Percentiles rank a stretch among this genome's conserved stretches.
phyloP scores from a whole-genome alignment of 2,888 invertebrate genomes.

The Subacronicta megacephala region DNA sequence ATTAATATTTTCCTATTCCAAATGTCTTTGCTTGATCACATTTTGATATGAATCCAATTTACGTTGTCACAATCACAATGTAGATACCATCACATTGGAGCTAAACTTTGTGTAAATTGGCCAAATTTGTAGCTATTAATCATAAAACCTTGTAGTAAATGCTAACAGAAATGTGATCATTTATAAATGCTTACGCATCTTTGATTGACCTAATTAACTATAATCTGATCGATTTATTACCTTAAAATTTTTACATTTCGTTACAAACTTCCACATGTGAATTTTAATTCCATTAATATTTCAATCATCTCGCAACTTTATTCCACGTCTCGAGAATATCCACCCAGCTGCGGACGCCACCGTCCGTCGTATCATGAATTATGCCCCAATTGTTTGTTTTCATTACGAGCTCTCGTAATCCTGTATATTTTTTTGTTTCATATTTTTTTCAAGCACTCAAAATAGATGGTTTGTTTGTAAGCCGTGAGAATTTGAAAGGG shows the following conservation, averaged over 20 bases:
- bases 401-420: slow-evolving; percentile 75
- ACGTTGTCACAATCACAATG: too few relatives aligned
- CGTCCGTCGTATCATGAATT: slow-evolving; percentile 68
- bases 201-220: neutral
- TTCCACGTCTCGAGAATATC: slow-evolving; percentile 44
- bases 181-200: too few relatives aligned
- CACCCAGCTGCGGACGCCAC: slow-evolving; percentile 53
- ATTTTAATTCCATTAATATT: slow-evolving; percentile 53
- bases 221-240: slow-evolving; percentile 3
- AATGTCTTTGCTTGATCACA: neutral
- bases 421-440: slow-evolving; percentile 75
- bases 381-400: slow-evolving; percentile 79
- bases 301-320: slow-evolving; percentile 46
- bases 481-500: slow-evolving; percentile 81
- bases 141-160: too few relatives aligned
- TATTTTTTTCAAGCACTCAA: slow-evolving; percentile 70
- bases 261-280: slow-evolving; percentile 38
- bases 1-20: neutral
- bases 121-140: too few relatives aligned
- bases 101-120: too few relatives aligned
- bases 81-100: too few relatives aligned
- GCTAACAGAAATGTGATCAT: too few relatives aligned
- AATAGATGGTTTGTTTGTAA: slow-evolving; percentile 78
- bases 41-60: too few relatives aligned
- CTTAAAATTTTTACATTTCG: slow-evolving; percentile 3